Evolutionary conservation across 2,888 invertebrate genomes (phyloP), one percentile per base, ranked within the genome.

Genomic region (Lingula anatina): DNA sequence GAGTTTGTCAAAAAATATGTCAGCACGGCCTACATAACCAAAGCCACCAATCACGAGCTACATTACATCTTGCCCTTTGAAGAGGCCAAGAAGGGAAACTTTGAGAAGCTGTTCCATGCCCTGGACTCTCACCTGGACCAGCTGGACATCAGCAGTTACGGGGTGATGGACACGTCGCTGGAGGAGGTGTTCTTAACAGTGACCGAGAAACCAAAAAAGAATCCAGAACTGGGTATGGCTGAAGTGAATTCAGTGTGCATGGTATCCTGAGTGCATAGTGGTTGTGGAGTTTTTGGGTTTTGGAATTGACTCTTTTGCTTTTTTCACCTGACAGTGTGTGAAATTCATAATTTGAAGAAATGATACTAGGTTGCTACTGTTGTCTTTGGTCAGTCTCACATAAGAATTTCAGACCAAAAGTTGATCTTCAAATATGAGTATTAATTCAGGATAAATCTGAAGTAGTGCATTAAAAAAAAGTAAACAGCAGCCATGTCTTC

Each of bases 101-200:
- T n/a, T 18, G 37, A 35, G 2, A 18, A 21, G 3, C 49, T 49
- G 2, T 49, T 49, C 25, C 31, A 49, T 37, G 26, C 36, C 28
- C 23, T 49, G 37, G 49, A 49, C 39, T 38, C 25, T 20, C 15
- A 31, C 21, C 40, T 20, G n/a, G 23, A 44, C 37, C 37, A 35
- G 7, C 44, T 49, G 28, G 44, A 49, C 7, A 27, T 49, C 9
- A 36, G 26, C 21, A 49, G 49, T 18, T 49, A 39, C 28, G 49
- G 44, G 3, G 39, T 49, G 15, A 23, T 40, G 5, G 49, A 49
- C 31, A 44, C 49, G 15, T 49, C 49, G 15, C 49, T 49, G 37
- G 49, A 49, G 23, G 49, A 49, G 20, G 73, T 77, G 5, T 76
- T 77, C 52, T 60, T 76, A 20, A 69, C 68, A 55, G 66, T 75